Conservation (phyloP, 2,113 vertebrate genomes). For the Pao palembangensis region DNA sequence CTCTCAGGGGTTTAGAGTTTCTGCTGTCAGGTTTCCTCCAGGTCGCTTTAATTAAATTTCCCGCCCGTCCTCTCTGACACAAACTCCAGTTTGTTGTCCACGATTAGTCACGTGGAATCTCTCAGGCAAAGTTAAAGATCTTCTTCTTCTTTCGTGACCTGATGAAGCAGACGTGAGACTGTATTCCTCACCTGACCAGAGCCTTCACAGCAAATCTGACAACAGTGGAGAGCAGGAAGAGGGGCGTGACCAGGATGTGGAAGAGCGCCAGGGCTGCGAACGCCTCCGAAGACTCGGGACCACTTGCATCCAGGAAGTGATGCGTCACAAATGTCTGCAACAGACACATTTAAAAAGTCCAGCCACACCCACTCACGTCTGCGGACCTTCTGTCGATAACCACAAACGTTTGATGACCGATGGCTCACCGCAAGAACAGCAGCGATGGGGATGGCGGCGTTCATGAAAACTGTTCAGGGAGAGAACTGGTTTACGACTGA, state of each 20-base stretch:
- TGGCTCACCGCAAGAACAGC: conserved; percentile 91
- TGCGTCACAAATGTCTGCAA: conserved; percentile 88
- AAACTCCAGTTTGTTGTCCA: conserved; percentile 11
- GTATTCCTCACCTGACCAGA: conserved; percentile 82
- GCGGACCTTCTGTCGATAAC: not conserved
- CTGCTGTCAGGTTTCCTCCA: conserved; percentile 32
- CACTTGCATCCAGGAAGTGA: conserved; percentile 56
- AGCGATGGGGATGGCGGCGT: conserved; percentile 94
- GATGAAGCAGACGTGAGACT: not conserved
- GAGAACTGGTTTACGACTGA: not conserved
- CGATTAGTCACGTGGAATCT: conserved; percentile 1
- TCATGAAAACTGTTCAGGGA: conserved; percentile 89
- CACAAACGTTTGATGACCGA: not conserved
- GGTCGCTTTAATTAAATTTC: conserved; percentile 38
- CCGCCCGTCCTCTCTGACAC: not conserved
- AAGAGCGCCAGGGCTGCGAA: conserved; percentile 92
- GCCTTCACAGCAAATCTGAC: conserved; percentile 96
- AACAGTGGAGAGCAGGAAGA: conserved; percentile 96
- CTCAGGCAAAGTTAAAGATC: too few species aligned
- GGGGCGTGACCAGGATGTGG: conserved; percentile 92
- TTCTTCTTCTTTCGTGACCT: not conserved
- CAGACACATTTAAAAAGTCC: not conserved
- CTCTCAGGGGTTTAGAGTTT: conserved; percentile 50
- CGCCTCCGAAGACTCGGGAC: conserved; percentile 80
- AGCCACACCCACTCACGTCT: too few species aligned